Evolutionary conservation across 92 coral and sea anemone genomes (phyloP).

Genomic region (Siderastrea siderea): DNA sequence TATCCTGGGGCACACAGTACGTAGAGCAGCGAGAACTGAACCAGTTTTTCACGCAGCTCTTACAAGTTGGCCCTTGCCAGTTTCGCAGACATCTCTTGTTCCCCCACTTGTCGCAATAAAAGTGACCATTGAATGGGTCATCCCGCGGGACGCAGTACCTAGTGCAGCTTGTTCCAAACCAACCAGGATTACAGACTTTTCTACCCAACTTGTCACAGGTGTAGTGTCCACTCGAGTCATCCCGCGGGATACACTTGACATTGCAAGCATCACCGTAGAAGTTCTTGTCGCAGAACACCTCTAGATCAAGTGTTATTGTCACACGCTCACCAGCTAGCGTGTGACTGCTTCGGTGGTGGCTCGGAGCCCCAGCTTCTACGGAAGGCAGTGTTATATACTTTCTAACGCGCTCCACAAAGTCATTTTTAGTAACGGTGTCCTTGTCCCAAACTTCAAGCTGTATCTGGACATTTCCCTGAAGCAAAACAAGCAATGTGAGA

Average conservation of each 20-base stretch:
- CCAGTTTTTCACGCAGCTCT: constrained; percentile 58
- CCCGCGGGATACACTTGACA: constrained; percentile 59
- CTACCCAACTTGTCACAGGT: constrained; percentile 51
- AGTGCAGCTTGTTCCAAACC: constrained; percentile 78
- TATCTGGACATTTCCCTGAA: constrained; percentile 15
- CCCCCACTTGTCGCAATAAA: constrained; percentile 70
- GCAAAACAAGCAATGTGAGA: neutral
- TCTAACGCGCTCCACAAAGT: neutral
- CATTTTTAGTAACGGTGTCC: constrained; percentile 14
- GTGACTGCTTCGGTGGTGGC: neutral
- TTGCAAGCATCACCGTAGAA: constrained; percentile 70
- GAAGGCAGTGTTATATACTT: neutral
- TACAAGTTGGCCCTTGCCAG: constrained; percentile 57
- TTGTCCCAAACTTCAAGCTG: constrained; percentile 16
- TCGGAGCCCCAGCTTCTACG: neutral
- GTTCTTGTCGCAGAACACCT: constrained; percentile 40
- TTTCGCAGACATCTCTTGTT: constrained; percentile 60
- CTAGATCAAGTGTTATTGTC: constrained; percentile 2
- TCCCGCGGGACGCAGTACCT: constrained; percentile 65
- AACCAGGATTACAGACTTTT: constrained; percentile 50
- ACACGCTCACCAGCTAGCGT: neutral
- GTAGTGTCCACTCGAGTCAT: constrained; percentile 58
- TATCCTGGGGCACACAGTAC: constrained; percentile 65
- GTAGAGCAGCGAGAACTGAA: constrained; percentile 58
- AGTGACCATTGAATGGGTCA: constrained; percentile 67